Base-by-base conservation (phyloP, 2,797 vertebrate species). In the Molothrus ater region DNA sequence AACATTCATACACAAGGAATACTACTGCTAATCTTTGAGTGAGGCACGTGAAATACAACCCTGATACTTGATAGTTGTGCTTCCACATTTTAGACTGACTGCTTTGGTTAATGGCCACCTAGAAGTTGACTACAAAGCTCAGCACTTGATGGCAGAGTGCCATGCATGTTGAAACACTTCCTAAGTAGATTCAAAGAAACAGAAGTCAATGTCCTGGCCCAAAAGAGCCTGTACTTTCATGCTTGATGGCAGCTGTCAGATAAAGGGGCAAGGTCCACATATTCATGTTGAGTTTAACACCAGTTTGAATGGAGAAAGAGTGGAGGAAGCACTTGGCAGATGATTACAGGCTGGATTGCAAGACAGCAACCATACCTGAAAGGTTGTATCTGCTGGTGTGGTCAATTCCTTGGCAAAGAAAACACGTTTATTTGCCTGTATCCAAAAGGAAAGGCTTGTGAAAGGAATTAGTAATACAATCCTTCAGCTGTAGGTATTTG, bases 391-490 rank as follows among this genome's bases (percentile, higher is more conserved):
- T 81, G 65, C 87, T 95, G 92, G 96, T 83, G 69, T 63, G 91
- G 73, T 80, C 91, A 94, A 84, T 96, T 97, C 78, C 87, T 88
- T 74, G 48, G 89, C 92, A 92, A 96, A 95, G 51, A 95, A 76
- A 78, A 73, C 63, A 71, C 2, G 11, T 95, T 97, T 95, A 91
- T 81, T 36, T 93, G 86, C 53, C 72, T 96, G 93, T 94, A 92
- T 96, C 96, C 96, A 96, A 85, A 97, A 94, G 69, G 88, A 71
- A 96, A 93, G 81, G 80, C 69, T 97, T 93, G 79, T 93, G 84
- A 97, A 92, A 90, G 91, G 95, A 97, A 97, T 97, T 97, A 97
- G 95, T 89, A 97, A 97, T 75, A 95, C 97, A 96, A 82, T 96
- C 94, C 95, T 96, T 97, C 96, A 96, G 29, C 88, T 95, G 86